Base-by-base conservation (phyloP, 2,888 invertebrate genomes). In the Venusia cambrica region DNA sequence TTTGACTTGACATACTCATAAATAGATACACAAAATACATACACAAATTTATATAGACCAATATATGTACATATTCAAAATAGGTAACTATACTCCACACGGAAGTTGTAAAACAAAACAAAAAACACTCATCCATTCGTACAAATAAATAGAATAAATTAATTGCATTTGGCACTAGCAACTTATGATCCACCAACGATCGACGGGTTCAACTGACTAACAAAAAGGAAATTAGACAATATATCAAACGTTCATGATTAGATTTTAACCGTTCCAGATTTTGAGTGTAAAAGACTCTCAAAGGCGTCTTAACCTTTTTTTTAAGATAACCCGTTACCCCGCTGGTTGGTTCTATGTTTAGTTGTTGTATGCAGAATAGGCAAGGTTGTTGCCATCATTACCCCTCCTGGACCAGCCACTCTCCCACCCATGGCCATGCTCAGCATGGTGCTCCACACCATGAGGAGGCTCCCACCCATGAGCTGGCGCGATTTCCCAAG, bases 341-440 rank as follows among this genome's bases (percentile, higher is more conserved):
- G n/a, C n/a, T n/a, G n/a, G n/a, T n/a, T n/a, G n/a, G n/a, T n/a
- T n/a, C n/a, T n/a, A n/a, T n/a, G n/a, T n/a, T n/a, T 66, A 75
- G 35, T 72, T 73, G 12, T 51, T 60, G 55, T 87, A 80, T 4
- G 71, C 81, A 1, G 84, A 78, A 42, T 87, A 87, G 1, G 87
- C 85, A 37, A 85, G 30, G 47, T 63, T 76, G 34, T 63, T 73
- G 12, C 62, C 83, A n/a, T 81, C 85, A 1, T 73, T 77, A 32
- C 68, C 25, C n/a, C 83, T 75, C 1, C 85, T 60, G 3, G 83
- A 77, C 85, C 85, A 85, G 8, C 84, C 85, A 4, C 73, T 63
- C 31, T 83, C 81, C 76, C 78, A 83, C 0, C 56, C 69, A 9
- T 62, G 69, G 12, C 62, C 67, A 11, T 74, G 75, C n/a, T 75